Base-by-base conservation (phyloP, 2,113 vertebrate genomes). In the Podarcis cretensis region DNA sequence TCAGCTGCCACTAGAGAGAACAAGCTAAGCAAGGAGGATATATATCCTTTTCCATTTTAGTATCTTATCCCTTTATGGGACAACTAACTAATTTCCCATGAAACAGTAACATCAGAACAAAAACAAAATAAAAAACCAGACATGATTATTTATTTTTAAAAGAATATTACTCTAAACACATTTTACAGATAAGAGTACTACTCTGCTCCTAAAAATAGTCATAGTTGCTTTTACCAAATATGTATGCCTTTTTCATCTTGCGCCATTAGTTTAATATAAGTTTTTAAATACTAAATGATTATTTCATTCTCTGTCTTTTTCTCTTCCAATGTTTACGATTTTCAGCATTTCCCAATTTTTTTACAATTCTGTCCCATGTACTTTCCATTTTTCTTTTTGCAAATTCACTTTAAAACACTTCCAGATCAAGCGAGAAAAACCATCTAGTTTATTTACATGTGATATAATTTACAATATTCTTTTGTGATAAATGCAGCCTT, bases 281-380 rank as follows among this genome's bases (percentile, higher is more conserved):
- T 23, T 87, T 78, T 85, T 84, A 66, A 71, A 74, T 43, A 3
- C 14, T 57, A 84, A 81, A 86, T 48, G 91, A 92, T 78, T 54
- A 73, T 10, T 84, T 30, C 88, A 57, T 63, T 54, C 43, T 68
- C 2, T 27, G 87, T 68, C 23, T 89, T 87, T 84, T 81, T 73
- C 79, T 87, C 77, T 73, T 13, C 21, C n/a, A 65, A 48, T 54
- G 69, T 63, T 76, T 83, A 63, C 83, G 87, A 83, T 74, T 91
- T 90, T 89, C n/a, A 43, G 86, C 89, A 89, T n/a, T 2, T 81
- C 73, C 82, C 89, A 81, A 78, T 66, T 30, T 85, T 12, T 89
- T 86, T 80, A 69, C 8, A 69, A 23, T 76, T 73, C 80, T 77
- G 87, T 75, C n/a, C 18, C n/a, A 27, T 1, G 75, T 10, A 84